These are phyloP conservation scores for Holothuria leucospilota DNA, from an alignment of 53 echinoderm and acorn worm species.

Conservation along the genomic window DNA sequence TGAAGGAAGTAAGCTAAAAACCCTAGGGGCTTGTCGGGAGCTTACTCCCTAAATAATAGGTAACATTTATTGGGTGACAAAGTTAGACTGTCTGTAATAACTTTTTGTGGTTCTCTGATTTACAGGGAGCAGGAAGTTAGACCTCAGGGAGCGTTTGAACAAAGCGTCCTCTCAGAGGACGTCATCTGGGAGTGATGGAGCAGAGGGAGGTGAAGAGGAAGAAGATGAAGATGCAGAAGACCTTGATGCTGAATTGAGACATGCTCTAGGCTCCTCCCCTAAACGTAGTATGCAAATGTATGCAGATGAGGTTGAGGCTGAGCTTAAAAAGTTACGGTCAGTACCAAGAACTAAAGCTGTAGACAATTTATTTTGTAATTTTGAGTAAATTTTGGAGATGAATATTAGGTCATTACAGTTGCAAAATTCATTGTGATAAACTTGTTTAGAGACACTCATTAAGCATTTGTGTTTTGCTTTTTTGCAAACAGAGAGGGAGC, in stretches of 20 bases:
- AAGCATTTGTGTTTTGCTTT: slow-evolving; percentile 14
- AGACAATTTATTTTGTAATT: too few relatives aligned
- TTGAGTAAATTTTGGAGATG: too few relatives aligned
- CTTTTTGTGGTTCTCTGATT: not conserved
- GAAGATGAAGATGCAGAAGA: slow-evolving; percentile 42
- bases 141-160: slow-evolving; percentile 33
- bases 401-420: too few relatives aligned
- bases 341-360: not conserved
- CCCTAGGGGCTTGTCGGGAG: too few relatives aligned
- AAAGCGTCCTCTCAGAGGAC: slow-evolving; percentile 1
- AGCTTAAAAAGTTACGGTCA: slow-evolving; percentile 88
- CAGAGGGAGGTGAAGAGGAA: slow-evolving; percentile 40
- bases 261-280: slow-evolving; percentile 54
- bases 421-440: too few relatives aligned
- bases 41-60: too few relatives aligned
- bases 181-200: slow-evolving; percentile 37
- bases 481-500: slow-evolving; percentile 35
- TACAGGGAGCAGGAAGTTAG: not conserved
- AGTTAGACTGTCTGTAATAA: too few relatives aligned
- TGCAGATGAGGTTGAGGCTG: slow-evolving; percentile 91
- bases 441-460: too few relatives aligned
- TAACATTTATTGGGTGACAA: too few relatives aligned
- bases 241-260: slow-evolving; percentile 63
- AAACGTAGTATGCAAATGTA: slow-evolving; percentile 74
- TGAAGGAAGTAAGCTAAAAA: too few relatives aligned